phyloP scores from a whole-genome alignment of 2,113 vertebrate species.

The Paramisgurnus dabryanus region DNA sequence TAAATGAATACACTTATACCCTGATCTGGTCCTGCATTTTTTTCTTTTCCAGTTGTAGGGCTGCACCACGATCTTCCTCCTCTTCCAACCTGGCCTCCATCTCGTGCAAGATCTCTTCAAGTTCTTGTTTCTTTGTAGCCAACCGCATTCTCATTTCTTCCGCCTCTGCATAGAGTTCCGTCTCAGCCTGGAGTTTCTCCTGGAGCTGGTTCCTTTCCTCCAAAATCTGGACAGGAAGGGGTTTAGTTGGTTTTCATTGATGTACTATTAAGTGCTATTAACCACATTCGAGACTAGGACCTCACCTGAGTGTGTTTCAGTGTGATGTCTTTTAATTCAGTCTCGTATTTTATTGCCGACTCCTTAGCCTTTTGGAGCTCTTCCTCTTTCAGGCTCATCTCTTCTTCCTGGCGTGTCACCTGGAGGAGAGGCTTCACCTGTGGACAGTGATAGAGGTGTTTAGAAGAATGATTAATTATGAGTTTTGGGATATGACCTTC shows the following conservation, averaged over 20 bases:
- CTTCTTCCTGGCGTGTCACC: slow-evolving; percentile 87
- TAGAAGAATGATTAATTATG: too few relatives aligned
- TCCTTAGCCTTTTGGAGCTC: slow-evolving; percentile 81
- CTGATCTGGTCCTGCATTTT: slow-evolving; percentile 89
- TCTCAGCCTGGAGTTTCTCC: slow-evolving; percentile 87
- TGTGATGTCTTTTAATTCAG: slow-evolving; percentile 80
- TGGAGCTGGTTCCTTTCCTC: slow-evolving; percentile 85
- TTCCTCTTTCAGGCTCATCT: slow-evolving; percentile 86
- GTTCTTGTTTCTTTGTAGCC: slow-evolving; percentile 85
- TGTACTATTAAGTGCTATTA: background rate
- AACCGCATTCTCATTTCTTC: slow-evolving; percentile 87
- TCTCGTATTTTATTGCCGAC: slow-evolving; percentile 76
- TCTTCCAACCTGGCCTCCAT: slow-evolving; percentile 88
- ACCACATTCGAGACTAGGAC: background rate
- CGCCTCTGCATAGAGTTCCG: slow-evolving; percentile 83
- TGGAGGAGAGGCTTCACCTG: slow-evolving; percentile 89
- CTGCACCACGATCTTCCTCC: slow-evolving; percentile 82
- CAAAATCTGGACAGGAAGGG: slow-evolving; percentile 63
- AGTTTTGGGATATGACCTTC: too few relatives aligned
- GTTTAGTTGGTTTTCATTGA: background rate
- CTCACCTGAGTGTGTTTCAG: slow-evolving; percentile 81
- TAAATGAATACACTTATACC: slow-evolving; percentile 60
- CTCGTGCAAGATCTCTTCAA: slow-evolving; percentile 88
- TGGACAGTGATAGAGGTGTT: background rate
- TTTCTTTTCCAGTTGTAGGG: slow-evolving; percentile 83